Conservation (phyloP, 2,888 invertebrate genomes). For the Chironomus riparius region DNA sequence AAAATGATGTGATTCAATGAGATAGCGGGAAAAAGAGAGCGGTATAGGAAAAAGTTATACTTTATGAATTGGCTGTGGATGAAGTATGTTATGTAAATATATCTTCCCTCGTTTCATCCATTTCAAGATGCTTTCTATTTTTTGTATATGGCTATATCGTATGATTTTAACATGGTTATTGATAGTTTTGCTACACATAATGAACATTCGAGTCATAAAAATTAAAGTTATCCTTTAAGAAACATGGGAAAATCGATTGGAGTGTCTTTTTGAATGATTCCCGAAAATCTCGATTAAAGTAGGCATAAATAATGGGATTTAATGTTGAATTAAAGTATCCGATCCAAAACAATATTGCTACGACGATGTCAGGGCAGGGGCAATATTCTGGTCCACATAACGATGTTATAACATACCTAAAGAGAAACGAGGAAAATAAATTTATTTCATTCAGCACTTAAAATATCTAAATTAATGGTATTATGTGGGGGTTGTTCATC, state of each 20-base stretch:
- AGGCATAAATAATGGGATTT: constrained; percentile 92
- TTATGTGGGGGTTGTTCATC: neutral
- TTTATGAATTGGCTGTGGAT: too few relatives aligned
- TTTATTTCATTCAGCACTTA: neutral
- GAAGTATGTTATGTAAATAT: too few relatives aligned
- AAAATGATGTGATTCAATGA: too few relatives aligned
- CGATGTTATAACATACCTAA: constrained; percentile 76
- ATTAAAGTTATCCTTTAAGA: constrained; percentile 41
- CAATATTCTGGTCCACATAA: constrained; percentile 70
- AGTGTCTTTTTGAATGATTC: constrained; percentile 91
- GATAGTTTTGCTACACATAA: constrained; percentile 38
- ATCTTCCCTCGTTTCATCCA: too few relatives aligned
- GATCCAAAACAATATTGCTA: constrained; percentile 92
- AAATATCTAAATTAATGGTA: too few relatives aligned
- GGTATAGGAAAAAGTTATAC: too few relatives aligned
- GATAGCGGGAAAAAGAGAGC: too few relatives aligned
- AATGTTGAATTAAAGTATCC: constrained; percentile 95
- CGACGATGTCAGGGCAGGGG: constrained; percentile 73
- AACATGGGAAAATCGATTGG: constrained; percentile 76
- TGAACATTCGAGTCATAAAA: constrained; percentile 41
- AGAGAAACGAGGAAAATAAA: constrained; percentile 19
- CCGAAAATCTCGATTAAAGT: constrained; percentile 93
- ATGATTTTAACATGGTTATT: neutral
- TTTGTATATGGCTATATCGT: neutral
- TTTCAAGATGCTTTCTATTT: too few relatives aligned